phyloP scores from a whole-genome alignment of 1,140 invertebrate species.

The Vanessa tameamea region DNA sequence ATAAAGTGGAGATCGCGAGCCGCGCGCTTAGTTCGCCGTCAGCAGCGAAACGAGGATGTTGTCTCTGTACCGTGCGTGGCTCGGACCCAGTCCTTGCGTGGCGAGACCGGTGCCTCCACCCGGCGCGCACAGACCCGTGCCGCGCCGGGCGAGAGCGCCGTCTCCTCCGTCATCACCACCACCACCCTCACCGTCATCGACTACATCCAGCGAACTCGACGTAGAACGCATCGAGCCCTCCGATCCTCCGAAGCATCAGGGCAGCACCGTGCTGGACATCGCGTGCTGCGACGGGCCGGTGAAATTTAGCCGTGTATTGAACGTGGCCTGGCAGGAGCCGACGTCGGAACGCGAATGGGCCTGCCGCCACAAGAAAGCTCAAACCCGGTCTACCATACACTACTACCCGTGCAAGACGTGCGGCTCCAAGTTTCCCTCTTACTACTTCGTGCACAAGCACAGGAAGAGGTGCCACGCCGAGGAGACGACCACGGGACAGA shows the following conservation, averaged over 20 bases:
- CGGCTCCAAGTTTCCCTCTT: constrained; percentile 94
- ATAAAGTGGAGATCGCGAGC: constrained; percentile 38
- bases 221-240: constrained; percentile 63
- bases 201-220: constrained; percentile 61
- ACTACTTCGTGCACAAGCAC: constrained; percentile 96
- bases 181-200: constrained; percentile 59
- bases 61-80: constrained; percentile 86
- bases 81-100: constrained; percentile 69
- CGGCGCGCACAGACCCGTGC: constrained; percentile 63
- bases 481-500: constrained; percentile 69
- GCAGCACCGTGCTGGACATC: constrained; percentile 85
- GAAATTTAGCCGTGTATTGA: constrained; percentile 82
- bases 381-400: constrained; percentile 89
- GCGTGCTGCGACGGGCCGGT: constrained; percentile 94
- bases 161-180: constrained; percentile 60
- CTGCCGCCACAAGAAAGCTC: constrained; percentile 72
- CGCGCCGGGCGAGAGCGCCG: constrained; percentile 55
- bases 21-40: constrained; percentile 52
- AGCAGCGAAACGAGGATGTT: constrained; percentile 75
- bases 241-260: constrained; percentile 43
- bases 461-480: constrained; percentile 90
- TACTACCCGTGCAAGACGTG: constrained; percentile 96
- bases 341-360: constrained; percentile 77
- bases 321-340: constrained; percentile 65
- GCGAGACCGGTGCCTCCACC: constrained; percentile 74